phyloP scores from a whole-genome alignment of 2,888 invertebrate species.

The Apoderus coryli region DNA sequence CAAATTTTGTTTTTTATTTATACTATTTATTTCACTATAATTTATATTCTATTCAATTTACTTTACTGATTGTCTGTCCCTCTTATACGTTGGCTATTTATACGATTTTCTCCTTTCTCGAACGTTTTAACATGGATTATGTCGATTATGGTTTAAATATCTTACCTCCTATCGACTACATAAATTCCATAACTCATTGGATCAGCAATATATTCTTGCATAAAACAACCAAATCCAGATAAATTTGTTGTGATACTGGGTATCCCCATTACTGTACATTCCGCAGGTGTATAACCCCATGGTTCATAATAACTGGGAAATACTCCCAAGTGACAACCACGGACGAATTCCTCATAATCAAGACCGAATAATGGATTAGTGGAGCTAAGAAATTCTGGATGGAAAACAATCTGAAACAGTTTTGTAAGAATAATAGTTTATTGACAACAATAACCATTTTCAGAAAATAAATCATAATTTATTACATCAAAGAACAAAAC shows the following conservation, averaged over 20 bases:
- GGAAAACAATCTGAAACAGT: slow-evolving; percentile 77
- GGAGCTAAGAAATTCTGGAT: slow-evolving; percentile 95
- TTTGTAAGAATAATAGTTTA: no score
- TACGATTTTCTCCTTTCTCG: no score
- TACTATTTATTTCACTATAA: no score
- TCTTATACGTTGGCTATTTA: no score
- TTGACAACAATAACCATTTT: no score
- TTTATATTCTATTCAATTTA: no score
- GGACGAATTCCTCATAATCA: slow-evolving; percentile 98
- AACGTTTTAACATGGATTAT: no score
- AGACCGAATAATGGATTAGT: slow-evolving; percentile 95
- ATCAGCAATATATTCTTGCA: slow-evolving; percentile 95
- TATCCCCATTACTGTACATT: slow-evolving; percentile 99
- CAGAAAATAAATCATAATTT: no score
- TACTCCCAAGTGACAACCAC: slow-evolving; percentile 97
- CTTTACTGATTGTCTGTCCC: no score
- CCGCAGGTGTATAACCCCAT: slow-evolving; percentile 99
- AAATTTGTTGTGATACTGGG: slow-evolving; percentile 96
- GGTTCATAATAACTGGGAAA: slow-evolving; percentile 99
- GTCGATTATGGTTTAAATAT: no score
- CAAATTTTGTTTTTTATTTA: no score
- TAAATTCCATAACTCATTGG: slow-evolving; percentile 96
- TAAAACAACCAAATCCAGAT: slow-evolving; percentile 93
- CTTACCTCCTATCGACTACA: slow-evolving; percentile 88
- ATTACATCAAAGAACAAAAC: no score